Conservation (phyloP, 2,113 vertebrate species). For the Podocnemis expansa region DNA sequence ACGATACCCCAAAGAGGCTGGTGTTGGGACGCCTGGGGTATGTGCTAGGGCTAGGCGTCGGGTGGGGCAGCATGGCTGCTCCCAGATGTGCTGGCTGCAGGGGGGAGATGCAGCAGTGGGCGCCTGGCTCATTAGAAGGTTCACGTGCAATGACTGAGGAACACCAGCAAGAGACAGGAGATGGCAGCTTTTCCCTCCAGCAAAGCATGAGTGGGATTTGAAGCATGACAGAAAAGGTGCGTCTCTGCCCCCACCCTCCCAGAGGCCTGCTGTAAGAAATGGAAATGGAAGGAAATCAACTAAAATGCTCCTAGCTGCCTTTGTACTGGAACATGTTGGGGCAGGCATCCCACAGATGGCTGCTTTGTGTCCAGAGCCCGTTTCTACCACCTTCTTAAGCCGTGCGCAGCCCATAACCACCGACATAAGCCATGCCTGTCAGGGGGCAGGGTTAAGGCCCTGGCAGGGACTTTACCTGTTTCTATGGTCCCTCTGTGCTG, state of each 20-base stretch:
- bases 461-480: background rate
- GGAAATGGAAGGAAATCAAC: no score
- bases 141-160: background rate
- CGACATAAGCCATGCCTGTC: no score
- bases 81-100: background rate
- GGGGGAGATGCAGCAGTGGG: background rate
- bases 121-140: no score
- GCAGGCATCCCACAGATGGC: no score
- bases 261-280: no score
- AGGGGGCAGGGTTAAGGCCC: background rate
- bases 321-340: no score
- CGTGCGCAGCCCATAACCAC: no score
- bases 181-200: background rate
- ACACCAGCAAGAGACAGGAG: background rate
- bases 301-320: no score
- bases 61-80: no score
- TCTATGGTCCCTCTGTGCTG: background rate
- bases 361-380: no score
- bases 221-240: no score
- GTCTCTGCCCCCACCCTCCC: no score
- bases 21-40: background rate
- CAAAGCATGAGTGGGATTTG: background rate
- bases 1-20: background rate
- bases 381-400: background rate
- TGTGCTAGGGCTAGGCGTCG: background rate